Percentiles rank a stretch among this genome's conserved stretches.
Conservation (phyloP, 2,888 invertebrate species). For the Drosophila ezoana region DNA sequence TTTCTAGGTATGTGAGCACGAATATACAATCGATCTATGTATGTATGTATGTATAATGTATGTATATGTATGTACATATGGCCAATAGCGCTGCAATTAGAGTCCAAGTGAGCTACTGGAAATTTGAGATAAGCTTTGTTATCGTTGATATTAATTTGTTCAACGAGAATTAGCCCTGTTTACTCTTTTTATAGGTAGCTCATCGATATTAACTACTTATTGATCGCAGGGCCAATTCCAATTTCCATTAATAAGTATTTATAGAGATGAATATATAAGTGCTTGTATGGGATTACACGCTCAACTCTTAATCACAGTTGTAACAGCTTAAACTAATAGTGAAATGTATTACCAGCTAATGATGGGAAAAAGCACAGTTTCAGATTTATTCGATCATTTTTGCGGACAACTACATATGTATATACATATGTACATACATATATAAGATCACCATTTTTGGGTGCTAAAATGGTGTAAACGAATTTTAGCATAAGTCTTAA, state of each 20-base stretch:
- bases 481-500: no score
- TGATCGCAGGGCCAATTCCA: conserved; percentile 1
- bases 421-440: no score
- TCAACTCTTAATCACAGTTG: no score
- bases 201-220: conserved; percentile 2
- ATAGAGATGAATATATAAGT: not conserved
- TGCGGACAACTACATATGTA: no score
- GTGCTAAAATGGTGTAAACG: no score
- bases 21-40: not conserved
- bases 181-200: conserved; percentile 18
- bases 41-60: not conserved
- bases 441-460: no score
- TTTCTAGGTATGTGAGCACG: not conserved
- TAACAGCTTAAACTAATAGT: no score
- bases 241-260: not conserved
- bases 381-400: no score
- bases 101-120: conserved; percentile 28
- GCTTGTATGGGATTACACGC: not conserved
- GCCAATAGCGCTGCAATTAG: conserved; percentile 1
- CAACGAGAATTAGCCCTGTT: conserved; percentile 4
- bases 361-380: no score
- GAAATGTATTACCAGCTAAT: no score
- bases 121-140: conserved; percentile 51
- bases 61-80: not conserved
- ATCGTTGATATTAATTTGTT: conserved; percentile 39